A percentile compares a stretch with the other conserved stretches of the same genome.
phyloP scores from a whole-genome alignment of 2,888 invertebrate genomes.

The Archips crataeganus region DNA sequence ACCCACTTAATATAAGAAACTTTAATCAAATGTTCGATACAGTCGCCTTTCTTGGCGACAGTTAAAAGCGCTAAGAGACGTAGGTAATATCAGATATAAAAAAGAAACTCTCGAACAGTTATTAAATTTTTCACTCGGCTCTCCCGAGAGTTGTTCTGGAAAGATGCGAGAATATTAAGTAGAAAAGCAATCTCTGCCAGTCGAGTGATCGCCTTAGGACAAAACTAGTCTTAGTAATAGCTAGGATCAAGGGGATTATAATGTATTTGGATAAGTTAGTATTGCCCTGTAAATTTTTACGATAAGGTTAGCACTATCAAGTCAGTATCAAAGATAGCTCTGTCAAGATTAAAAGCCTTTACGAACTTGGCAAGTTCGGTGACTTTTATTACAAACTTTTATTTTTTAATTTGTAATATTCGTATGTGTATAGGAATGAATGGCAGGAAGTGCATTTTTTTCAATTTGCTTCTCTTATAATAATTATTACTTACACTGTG shows the following conservation, averaged over 20 bases:
- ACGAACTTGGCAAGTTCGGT: too few relatives aligned
- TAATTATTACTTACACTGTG: neutral
- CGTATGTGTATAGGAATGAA: too few relatives aligned
- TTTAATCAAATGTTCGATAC: constrained; percentile 10
- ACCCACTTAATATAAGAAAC: neutral
- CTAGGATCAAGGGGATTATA: neutral
- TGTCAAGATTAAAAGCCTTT: too few relatives aligned
- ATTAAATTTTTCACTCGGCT: constrained; percentile 52
- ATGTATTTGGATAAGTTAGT: too few relatives aligned
- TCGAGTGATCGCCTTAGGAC: constrained; percentile 42
- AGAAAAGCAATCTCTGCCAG: constrained; percentile 46
- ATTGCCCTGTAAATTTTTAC: too few relatives aligned
- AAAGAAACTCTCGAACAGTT: constrained; percentile 41
- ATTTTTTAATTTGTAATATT: too few relatives aligned
- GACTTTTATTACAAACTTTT: too few relatives aligned
- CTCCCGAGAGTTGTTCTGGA: constrained; percentile 47
- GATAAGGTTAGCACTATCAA: too few relatives aligned
- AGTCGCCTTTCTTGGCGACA: constrained; percentile 16
- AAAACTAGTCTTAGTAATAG: constrained; percentile 20
- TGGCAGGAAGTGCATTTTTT: too few relatives aligned
- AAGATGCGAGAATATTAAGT: constrained; percentile 58
- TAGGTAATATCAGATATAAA: constrained; percentile 52
- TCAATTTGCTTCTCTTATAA: neutral
- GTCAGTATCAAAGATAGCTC: too few relatives aligned
- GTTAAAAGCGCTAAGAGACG: constrained; percentile 24